Evolutionary conservation across 2,797 vertebrate species (phyloP), one percentile per base, ranked within the genome.

Genomic region (Ispidina picta): DNA sequence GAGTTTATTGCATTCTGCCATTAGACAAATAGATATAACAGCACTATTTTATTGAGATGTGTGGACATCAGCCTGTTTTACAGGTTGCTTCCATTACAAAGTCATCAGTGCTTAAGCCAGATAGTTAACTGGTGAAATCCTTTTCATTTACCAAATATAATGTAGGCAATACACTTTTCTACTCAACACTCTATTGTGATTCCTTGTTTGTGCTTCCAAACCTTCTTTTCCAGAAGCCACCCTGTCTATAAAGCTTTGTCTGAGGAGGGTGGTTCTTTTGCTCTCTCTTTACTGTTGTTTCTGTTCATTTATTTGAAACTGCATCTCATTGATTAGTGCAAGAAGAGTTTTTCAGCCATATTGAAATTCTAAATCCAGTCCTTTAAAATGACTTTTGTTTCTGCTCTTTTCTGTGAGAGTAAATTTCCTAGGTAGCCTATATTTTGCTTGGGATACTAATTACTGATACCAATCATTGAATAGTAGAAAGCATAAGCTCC

Each of bases 101-200:
- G 28, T 80, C 28, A 65, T 39, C 4, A 3, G 21, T 69, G 23
- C 54, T 72, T 44, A 60, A 77, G 65, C 46, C 76, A 83, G 35
- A 58, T 28, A 86, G 41, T 52, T 90, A 87, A 73, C 80, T 89
- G 49, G 51, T 87, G 77, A 78, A 91, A 83, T 83, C 16, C 15
- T 86, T 88, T 83, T 83, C 70, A 59, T 89, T 93, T 86, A 90
- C 62, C 37, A 70, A 71, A 85, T 39, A 64, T 51, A 88, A 33
- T 6, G 22, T 49, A 66, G 48, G 14, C 39, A 75, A 89, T 91
- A 63, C 43, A 80, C 22, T 31, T 5, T 82, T 91, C 20, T n/a
- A 18, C 43, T 80, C 39, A 86, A 55, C 23, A 44, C 29, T 75
- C 43, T 48, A 43, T 37, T 25, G 29, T 74, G 39, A 65, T 44